Evolutionary conservation across 92 coral and sea anemone species (phyloP).

Genomic region (Porites cylindrica): DNA sequence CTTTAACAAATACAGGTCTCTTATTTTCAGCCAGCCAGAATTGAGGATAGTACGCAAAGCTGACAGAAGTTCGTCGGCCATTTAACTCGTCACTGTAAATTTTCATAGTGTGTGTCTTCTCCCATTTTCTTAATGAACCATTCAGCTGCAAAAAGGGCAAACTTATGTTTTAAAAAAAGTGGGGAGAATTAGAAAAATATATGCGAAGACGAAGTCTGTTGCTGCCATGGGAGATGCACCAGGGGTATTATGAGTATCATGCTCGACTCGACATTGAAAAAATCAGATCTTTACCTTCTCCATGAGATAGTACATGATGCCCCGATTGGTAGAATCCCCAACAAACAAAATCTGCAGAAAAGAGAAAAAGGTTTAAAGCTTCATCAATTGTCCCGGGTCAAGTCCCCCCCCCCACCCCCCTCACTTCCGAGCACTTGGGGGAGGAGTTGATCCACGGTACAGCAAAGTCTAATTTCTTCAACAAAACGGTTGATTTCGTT

Average conservation of each 20-base stretch:
- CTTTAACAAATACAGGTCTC: conserved; percentile 78
- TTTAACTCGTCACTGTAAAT: conserved; percentile 80
- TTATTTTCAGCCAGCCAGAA: conserved; percentile 80
- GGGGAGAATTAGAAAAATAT: no score
- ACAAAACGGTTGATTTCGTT: no score
- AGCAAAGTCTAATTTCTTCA: no score
- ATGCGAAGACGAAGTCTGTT: background rate
- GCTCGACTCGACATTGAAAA: background rate
- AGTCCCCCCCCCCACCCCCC: no score
- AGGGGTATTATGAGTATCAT: no score
- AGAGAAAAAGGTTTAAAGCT: background rate
- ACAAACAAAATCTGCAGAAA: conserved; percentile 72
- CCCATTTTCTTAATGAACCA: conserved; percentile 84
- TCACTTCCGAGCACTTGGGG: no score
- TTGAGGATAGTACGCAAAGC: conserved; percentile 92
- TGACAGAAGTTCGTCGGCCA: conserved; percentile 82
- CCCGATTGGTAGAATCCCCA: conserved; percentile 91
- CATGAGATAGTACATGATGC: conserved; percentile 88
- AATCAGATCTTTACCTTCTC: conserved; percentile 67
- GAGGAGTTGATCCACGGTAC: no score
- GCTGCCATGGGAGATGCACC: no score
- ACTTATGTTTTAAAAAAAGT: background rate
- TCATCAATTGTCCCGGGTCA: no score
- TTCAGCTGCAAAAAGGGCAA: conserved; percentile 61
- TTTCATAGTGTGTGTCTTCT: conserved; percentile 86